Base-by-base conservation (phyloP, 2,797 vertebrate genomes). In the Triplophysa bombifrons region DNA sequence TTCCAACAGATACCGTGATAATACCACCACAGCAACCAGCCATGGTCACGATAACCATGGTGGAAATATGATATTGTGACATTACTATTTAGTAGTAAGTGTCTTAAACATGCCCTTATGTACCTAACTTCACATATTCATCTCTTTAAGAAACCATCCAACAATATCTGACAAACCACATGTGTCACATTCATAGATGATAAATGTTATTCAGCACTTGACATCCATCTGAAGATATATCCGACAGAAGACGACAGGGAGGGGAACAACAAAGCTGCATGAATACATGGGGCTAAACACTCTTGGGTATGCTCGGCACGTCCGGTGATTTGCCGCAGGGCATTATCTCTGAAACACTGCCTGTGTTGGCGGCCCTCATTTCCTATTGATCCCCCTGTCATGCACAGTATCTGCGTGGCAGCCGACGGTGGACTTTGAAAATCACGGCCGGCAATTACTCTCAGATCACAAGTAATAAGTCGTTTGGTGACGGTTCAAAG, bases 371-470 rank as follows among this genome's bases (percentile, higher is more conserved):
- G 53, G 69, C 70, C 66, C 60, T 87, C 86, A 73, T 84, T 58
- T 71, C 44, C 78, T 86, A 88, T 87, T 83, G 89, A 90, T 87
- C 74, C 46, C 34, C 48, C 70, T 72, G 78, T 55, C 79, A 75
- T 64, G 67, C 76, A 58, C 58, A 71, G 66, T 82, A 84, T 80
- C 66, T 77, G 53, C 11, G 44, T 65, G 38, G 53, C 72, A 56
- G 50, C 41, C 53, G 53, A 68, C 74, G 65, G 27, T 56, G 41
- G 66, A 81, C 74, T 70, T 76, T 4, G 41, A 68, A 82, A 86
- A 80, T 74, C 72, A 78, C 68, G 70, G 12, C 70, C 82, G 68
- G 76, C 80, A 55, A 72, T 87, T 85, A 83, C 66, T 84, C 85
- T 73, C 85, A 48, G 76, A 81, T 78, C 74, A 65, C 3, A 63